Conservation (phyloP, 1,140 invertebrate genomes). For the Lepidurus apus region DNA sequence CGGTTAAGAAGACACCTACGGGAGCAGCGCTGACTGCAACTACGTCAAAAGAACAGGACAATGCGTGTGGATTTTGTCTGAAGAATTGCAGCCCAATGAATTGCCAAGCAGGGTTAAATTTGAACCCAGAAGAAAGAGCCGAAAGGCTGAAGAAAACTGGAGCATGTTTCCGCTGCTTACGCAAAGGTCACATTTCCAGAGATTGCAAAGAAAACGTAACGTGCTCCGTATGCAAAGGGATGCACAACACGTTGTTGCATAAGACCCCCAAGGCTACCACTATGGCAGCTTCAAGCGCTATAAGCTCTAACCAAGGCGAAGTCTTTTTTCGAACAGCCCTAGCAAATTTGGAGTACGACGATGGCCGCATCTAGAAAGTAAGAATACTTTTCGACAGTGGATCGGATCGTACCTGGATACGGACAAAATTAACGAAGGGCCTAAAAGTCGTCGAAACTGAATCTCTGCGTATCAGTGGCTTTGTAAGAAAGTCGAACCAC, state of each 20-base stretch:
- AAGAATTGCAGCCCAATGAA: background rate
- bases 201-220: slow-evolving; percentile 1
- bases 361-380: background rate
- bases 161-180: background rate
- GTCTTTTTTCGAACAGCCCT: background rate
- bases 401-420: background rate
- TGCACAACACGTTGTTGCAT: background rate
- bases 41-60: background rate
- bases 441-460: background rate
- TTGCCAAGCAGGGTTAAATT: background rate
- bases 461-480: background rate
- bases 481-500: background rate
- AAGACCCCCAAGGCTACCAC: background rate
- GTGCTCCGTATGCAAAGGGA: background rate
- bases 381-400: slow-evolving; percentile 5
- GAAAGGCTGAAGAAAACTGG: slow-evolving; percentile 20
- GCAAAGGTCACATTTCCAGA: background rate
- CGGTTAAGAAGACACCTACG: background rate
- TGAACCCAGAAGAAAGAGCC: background rate
- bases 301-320: slow-evolving; percentile 1
- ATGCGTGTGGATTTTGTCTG: slow-evolving; percentile 5
- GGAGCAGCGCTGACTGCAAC: background rate
- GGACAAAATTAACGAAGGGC: background rate
- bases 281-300: background rate
- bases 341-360: background rate